Conservation (phyloP, 2,797 vertebrate species). For the Acanthurus leucopareius region DNA sequence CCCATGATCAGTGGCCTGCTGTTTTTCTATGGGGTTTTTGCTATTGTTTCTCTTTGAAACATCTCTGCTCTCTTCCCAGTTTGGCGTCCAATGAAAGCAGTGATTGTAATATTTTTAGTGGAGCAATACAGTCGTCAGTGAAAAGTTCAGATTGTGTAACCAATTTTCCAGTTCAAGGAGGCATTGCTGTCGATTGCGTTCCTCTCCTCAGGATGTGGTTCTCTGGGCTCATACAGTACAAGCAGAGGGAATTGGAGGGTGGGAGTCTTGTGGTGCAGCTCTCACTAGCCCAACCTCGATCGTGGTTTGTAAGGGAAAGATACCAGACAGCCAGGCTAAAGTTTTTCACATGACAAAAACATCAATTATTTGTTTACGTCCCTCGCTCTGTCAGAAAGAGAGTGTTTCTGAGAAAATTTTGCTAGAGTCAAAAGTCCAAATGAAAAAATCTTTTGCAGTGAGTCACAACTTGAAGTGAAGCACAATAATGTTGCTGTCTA, state of each 20-base stretch:
- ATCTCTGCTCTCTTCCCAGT: slow-evolving; percentile 74
- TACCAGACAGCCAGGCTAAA: slow-evolving; percentile 82
- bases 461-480: slow-evolving; percentile 68
- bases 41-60: slow-evolving; percentile 82
- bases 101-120: slow-evolving; percentile 87
- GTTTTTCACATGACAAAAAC: slow-evolving; percentile 84
- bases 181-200: slow-evolving; percentile 82
- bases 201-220: slow-evolving; percentile 88
- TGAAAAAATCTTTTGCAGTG: slow-evolving; percentile 51
- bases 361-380: slow-evolving; percentile 81
- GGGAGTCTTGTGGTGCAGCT: slow-evolving; percentile 82
- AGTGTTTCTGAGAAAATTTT: slow-evolving; percentile 40
- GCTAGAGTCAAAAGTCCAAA: slow-evolving; percentile 65
- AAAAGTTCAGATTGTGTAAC: slow-evolving; percentile 90
- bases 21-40: slow-evolving; percentile 78
- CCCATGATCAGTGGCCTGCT: slow-evolving; percentile 77
- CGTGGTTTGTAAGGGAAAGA: slow-evolving; percentile 82
- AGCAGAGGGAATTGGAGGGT: slow-evolving; percentile 82
- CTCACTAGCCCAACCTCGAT: slow-evolving; percentile 77
- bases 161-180: slow-evolving; percentile 88
- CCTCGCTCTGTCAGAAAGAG: slow-evolving; percentile 51
- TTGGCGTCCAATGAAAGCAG: slow-evolving; percentile 86
- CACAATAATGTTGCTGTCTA: slow-evolving; percentile 61
- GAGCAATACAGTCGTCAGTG: slow-evolving; percentile 84
- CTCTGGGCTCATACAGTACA: slow-evolving; percentile 82